phyloP scores from a whole-genome alignment of 2,797 vertebrate species.

The Coilia nasus region DNA sequence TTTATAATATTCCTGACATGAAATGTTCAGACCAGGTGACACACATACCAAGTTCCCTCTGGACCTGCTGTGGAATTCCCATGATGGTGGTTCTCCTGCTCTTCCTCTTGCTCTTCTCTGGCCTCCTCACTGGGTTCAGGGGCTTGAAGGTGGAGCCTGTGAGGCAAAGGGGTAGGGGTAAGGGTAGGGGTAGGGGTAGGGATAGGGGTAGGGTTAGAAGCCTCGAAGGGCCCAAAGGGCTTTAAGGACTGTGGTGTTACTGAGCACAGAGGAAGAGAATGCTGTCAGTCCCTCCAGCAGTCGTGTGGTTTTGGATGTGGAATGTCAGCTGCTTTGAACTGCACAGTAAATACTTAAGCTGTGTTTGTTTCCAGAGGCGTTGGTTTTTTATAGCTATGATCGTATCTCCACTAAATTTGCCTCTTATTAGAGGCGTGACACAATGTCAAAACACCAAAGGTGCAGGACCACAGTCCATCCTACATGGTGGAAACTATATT shows the following conservation, averaged over 20 bases:
- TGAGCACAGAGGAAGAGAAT: neutral
- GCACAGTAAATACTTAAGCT: slow-evolving; percentile 47
- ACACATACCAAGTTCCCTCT: slow-evolving; percentile 89
- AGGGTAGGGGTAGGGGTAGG: too few relatives aligned
- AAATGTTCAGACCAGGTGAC: neutral
- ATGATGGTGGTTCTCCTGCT: slow-evolving; percentile 92
- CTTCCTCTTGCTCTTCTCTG: slow-evolving; percentile 76
- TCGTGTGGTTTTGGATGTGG: slow-evolving; percentile 49
- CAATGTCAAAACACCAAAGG: neutral
- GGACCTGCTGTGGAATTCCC: slow-evolving; percentile 94
- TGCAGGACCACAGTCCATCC: neutral
- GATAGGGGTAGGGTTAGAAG: too few relatives aligned
- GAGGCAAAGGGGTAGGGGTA: neutral
- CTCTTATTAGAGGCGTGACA: neutral
- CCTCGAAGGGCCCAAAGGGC: neutral
- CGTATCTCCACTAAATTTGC: slow-evolving; percentile 45
- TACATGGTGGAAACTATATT: neutral
- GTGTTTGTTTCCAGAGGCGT: slow-evolving; percentile 38
- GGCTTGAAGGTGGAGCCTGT: slow-evolving; percentile 82
- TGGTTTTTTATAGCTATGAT: slow-evolving; percentile 59
- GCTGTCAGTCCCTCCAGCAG: slow-evolving; percentile 51
- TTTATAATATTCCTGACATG: too few relatives aligned
- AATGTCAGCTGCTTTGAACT: slow-evolving; percentile 49
- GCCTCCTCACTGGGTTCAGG: slow-evolving; percentile 71
- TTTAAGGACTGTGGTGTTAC: neutral